Conservation (phyloP, 1,140 invertebrate species). For the Drosophila hydei region DNA sequence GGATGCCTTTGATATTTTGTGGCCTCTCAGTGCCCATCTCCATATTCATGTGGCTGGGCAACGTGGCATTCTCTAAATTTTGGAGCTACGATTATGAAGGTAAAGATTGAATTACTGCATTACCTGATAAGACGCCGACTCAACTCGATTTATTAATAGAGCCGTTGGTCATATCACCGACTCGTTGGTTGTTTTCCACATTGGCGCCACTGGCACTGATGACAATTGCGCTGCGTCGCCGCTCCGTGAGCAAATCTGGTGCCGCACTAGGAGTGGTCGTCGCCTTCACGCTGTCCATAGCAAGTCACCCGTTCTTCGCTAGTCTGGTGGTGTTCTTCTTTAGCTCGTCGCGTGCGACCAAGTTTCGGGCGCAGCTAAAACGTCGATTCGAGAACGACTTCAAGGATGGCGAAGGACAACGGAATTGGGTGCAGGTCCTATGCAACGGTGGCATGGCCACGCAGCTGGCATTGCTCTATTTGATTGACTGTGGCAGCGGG, state of each 20-base stretch:
- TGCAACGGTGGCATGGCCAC: constrained; percentile 95
- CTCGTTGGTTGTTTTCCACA: constrained; percentile 89
- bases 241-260: constrained; percentile 89
- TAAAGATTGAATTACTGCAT: constrained; percentile 69
- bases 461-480: constrained; percentile 90
- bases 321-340: constrained; percentile 92
- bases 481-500: constrained; percentile 91
- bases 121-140: constrained; percentile 9
- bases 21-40: constrained; percentile 89
- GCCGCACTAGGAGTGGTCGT: constrained; percentile 89
- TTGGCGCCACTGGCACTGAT: constrained; percentile 88
- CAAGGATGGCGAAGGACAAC: constrained; percentile 91
- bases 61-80: constrained; percentile 87
- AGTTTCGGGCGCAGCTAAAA: constrained; percentile 89
- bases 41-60: constrained; percentile 89
- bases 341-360: constrained; percentile 92
- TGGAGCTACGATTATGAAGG: constrained; percentile 85
- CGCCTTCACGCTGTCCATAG: constrained; percentile 92
- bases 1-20: constrained; percentile 87
- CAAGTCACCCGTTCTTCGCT: constrained; percentile 90
- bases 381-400: constrained; percentile 90
- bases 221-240: constrained; percentile 87
- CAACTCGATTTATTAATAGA: constrained; percentile 84
- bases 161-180: constrained; percentile 88
- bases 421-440: constrained; percentile 96